phyloP scores from a whole-genome alignment of 2,797 vertebrate species.

The Lycodopsis pacificus region DNA sequence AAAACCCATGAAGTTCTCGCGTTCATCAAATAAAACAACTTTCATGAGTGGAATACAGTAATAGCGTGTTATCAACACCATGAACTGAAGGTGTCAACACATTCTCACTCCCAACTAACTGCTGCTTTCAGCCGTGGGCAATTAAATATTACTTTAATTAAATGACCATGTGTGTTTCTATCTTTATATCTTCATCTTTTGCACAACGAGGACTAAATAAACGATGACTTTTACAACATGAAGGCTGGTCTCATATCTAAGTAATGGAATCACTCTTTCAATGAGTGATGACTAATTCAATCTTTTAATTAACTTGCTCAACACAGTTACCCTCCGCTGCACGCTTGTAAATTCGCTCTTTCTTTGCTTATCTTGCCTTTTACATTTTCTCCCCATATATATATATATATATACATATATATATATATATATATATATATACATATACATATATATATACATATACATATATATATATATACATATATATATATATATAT shows the following conservation, averaged over 20 bases:
- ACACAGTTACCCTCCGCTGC: conserved; percentile 3
- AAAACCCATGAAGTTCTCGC: too few relatives aligned
- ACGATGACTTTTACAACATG: not conserved
- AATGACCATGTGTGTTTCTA: not conserved
- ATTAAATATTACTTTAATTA: not conserved
- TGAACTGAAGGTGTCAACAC: too few relatives aligned
- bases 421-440: too few relatives aligned
- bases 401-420: too few relatives aligned
- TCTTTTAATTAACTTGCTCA: conserved; percentile 56
- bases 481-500: too few relatives aligned
- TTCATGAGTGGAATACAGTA: too few relatives aligned
- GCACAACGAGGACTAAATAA: not conserved
- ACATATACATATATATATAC: too few relatives aligned
- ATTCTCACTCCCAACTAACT: too few relatives aligned
- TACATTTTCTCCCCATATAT: conserved; percentile 53
- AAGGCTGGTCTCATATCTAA: not conserved
- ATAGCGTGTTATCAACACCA: too few relatives aligned
- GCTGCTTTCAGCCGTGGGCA: not conserved
- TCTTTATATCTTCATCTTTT: not conserved
- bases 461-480: too few relatives aligned
- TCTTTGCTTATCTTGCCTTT: conserved; percentile 45
- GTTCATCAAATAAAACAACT: too few relatives aligned
- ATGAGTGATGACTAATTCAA: conserved; percentile 21
- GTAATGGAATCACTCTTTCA: conserved; percentile 34
- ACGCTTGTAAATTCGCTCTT: conserved; percentile 37